phyloP scores from a whole-genome alignment of 2,797 vertebrate species.

The Sandelia bainsii region DNA sequence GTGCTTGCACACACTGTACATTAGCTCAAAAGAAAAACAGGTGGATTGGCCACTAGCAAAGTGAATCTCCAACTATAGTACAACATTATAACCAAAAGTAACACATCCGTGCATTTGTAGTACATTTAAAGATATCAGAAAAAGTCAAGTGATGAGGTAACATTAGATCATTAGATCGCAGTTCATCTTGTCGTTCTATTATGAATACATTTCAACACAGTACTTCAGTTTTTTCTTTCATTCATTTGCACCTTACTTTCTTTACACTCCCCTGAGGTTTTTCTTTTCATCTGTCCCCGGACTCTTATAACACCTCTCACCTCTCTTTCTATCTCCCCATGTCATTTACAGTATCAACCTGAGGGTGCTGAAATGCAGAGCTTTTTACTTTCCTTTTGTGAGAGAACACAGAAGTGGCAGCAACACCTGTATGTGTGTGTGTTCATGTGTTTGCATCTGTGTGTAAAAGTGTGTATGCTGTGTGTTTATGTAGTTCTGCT shows the following conservation, averaged over 20 bases:
- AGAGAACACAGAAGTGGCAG: slow-evolving; percentile 41
- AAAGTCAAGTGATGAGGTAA: neutral
- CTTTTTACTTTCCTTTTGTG: slow-evolving; percentile 32
- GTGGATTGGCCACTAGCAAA: neutral
- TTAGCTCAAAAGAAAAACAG: too few species aligned
- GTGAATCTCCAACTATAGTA: neutral
- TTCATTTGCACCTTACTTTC: neutral
- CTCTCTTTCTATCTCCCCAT: slow-evolving; percentile 4
- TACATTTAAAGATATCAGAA: neutral
- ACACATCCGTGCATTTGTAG: neutral
- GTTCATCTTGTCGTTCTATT: neutral
- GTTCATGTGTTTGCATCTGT: neutral
- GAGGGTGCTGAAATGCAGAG: slow-evolving; percentile 32
- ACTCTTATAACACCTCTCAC: slow-evolving; percentile 22
- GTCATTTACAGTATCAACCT: neutral
- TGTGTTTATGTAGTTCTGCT: slow-evolving; percentile 23
- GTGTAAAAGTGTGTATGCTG: neutral
- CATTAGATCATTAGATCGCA: neutral
- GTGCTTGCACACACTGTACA: too few species aligned
- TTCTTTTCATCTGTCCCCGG: slow-evolving; percentile 1
- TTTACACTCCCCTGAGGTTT: slow-evolving; percentile 12
- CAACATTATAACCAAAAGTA: neutral
- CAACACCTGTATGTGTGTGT: slow-evolving; percentile 46
- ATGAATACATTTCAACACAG: neutral
- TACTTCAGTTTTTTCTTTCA: neutral